A percentile compares a stretch with the other conserved stretches of the same genome.
phyloP scores from a whole-genome alignment of 1,140 invertebrate species.

The Drosophila lini region DNA sequence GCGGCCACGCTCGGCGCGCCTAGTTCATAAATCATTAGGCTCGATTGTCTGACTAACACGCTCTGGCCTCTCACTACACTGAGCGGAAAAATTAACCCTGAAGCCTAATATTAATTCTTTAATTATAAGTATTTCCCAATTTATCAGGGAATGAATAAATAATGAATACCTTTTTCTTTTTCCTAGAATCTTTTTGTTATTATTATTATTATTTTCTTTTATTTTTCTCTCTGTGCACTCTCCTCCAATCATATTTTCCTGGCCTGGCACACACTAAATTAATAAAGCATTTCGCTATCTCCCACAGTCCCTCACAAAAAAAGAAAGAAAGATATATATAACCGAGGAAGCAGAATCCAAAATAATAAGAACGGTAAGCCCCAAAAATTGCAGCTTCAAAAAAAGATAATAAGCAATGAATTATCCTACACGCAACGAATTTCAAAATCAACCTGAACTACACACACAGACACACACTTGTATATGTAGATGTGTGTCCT shows the following conservation, averaged over 20 bases:
- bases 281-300: constrained; percentile 81
- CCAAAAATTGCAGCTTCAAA: constrained; percentile 71
- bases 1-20: constrained; percentile 62
- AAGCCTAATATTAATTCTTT: no score
- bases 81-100: background rate
- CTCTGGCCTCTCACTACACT: constrained; percentile 37
- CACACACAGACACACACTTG: constrained; percentile 6
- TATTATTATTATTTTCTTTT: background rate
- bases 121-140: no score
- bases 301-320: constrained; percentile 8
- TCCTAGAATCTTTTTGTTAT: no score
- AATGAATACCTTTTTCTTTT: no score
- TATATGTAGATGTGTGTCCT: constrained; percentile 30
- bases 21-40: constrained; percentile 81
- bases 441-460: constrained; percentile 72
- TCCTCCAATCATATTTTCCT: constrained; percentile 22
- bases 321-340: background rate
- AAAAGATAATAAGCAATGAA: constrained; percentile 83
- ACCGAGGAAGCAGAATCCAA: constrained; percentile 18
- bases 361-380: constrained; percentile 53
- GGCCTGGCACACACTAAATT: constrained; percentile 76
- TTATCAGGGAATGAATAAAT: no score
- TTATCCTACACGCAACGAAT: constrained; percentile 81
- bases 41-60: constrained; percentile 80
- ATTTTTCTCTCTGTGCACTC: background rate